Evolutionary conservation across 2,888 invertebrate genomes (phyloP).

Genomic region (Megaustenia siamemsis): DNA sequence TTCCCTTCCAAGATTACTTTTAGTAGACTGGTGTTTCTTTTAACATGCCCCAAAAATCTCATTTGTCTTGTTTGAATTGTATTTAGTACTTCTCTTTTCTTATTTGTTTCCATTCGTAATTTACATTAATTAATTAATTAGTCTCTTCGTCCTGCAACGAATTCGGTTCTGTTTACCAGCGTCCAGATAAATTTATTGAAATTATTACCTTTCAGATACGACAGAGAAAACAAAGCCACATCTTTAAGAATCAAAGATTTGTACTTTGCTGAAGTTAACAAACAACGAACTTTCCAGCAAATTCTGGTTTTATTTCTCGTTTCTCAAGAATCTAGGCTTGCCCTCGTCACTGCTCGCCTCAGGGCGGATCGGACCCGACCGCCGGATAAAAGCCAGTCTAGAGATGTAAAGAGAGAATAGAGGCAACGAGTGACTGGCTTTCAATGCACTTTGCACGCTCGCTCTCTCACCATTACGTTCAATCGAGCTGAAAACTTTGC

Average conservation of each 20-base stretch:
- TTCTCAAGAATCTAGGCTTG: slow-evolving; percentile 25
- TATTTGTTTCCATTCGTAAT: too few species aligned
- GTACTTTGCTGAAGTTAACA: neutral
- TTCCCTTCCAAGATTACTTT: too few species aligned
- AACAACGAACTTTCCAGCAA: neutral
- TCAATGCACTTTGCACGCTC: slow-evolving; percentile 35
- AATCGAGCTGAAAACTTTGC: slow-evolving; percentile 46
- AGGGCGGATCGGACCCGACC: slow-evolving; percentile 26
- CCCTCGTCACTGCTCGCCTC: neutral
- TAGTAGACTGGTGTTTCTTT: too few species aligned
- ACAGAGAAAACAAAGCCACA: too few species aligned
- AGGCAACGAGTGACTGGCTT: slow-evolving; percentile 45
- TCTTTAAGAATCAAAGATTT: neutral
- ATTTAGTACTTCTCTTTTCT: too few species aligned
- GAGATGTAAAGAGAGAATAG: slow-evolving; percentile 38
- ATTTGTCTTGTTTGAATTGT: too few species aligned
- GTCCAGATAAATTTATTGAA: too few species aligned
- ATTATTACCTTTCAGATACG: too few species aligned
- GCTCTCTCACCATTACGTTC: slow-evolving; percentile 34
- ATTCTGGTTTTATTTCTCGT: neutral
- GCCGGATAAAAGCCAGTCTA: slow-evolving; percentile 34
- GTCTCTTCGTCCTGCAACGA: too few species aligned
- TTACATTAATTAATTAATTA: too few species aligned
- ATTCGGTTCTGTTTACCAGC: too few species aligned
- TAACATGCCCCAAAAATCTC: too few species aligned